phyloP scores from a whole-genome alignment of 2,888 invertebrate genomes.

The Oscheius sp. region DNA sequence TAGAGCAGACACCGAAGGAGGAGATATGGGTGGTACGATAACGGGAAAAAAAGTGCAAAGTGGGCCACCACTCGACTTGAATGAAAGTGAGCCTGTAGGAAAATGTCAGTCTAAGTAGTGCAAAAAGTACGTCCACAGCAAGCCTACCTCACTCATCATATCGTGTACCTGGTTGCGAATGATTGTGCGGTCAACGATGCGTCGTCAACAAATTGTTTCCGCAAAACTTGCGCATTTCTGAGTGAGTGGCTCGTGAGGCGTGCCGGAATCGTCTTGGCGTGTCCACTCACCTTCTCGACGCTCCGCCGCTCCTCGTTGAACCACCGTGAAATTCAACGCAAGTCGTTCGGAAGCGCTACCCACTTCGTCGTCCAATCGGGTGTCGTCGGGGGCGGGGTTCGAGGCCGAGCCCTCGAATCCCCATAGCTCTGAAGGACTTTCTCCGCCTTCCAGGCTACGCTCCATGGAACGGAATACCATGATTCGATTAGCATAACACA shows the following conservation, averaged over 20 bases:
- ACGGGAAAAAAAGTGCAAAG: neutral
- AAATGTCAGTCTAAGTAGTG: neutral
- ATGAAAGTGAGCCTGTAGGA: neutral
- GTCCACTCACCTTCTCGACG: conserved; percentile 39
- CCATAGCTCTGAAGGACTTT: conserved; percentile 15
- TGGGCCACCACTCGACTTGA: neutral
- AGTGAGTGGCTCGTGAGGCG: conserved; percentile 35
- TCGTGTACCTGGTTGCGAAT: neutral
- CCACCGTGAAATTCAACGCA: conserved; percentile 37
- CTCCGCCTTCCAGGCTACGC: conserved; percentile 22
- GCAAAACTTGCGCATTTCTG: conserved; percentile 36
- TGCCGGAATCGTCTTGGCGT: conserved; percentile 33
- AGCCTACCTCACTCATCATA: conserved; percentile 10
- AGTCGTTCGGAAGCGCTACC: conserved; percentile 37
- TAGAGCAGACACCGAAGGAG: too few relatives aligned
- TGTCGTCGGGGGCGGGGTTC: conserved; percentile 35
- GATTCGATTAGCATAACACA: conserved; percentile 39
- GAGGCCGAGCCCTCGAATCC: conserved; percentile 33
- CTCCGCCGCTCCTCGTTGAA: conserved; percentile 38
- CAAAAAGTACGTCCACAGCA: neutral
- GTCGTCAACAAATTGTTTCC: conserved; percentile 36
- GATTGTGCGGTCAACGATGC: conserved; percentile 29
- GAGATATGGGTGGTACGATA: too few relatives aligned
- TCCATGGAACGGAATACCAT: conserved; percentile 29
- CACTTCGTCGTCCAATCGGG: conserved; percentile 15